Evolutionary conservation across 2,888 invertebrate genomes (phyloP), one percentile per base, ranked within the genome.

Genomic region (Cheilosia grossa): DNA sequence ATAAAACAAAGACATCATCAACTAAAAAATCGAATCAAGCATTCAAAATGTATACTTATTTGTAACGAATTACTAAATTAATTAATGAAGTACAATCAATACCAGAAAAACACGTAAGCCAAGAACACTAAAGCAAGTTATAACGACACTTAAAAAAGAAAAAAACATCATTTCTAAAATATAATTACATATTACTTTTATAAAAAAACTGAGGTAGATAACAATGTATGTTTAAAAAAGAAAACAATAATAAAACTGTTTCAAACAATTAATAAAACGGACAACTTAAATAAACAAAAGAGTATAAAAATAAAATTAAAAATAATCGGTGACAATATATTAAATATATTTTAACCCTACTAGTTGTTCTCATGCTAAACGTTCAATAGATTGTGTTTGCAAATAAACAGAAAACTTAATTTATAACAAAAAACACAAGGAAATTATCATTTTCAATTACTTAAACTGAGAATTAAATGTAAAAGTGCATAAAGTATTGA

Each of bases 181-280:
- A 56, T 33, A 56, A 54, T 42, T n/a, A 59, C 21, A n/a, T 49
- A 30, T 54, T 30, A 56, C 27, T 27, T 27, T 27, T 1, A 24
- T 24, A 33, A 40, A 70, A 75, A 82, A 86, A 86, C 77, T 86
- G 86, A 86, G 86, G 86, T 86, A 86, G 86, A 82, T 86, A 86
- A 86, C 77, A 82, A 81, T 78, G 21, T 30, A 37, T 82, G 61
- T 72, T 64, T 30, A 47, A 67, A 56, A 33, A 58, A 54, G 56
- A 70, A 63, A 78, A 77, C 53, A 75, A 58, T 59, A 70, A 44
- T 51, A 61, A 59, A 66, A 77, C 49, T 67, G 69, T 70, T 63
- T 80, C 33, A 66, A 77, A 70, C 70, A 80, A 75, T 64, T 27
- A 70, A 74, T 77, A 63, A 85, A 85, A 77, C 59, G 49, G 61